Base-by-base conservation (phyloP, 2,888 invertebrate species). In the Drymonia ruficornis region DNA sequence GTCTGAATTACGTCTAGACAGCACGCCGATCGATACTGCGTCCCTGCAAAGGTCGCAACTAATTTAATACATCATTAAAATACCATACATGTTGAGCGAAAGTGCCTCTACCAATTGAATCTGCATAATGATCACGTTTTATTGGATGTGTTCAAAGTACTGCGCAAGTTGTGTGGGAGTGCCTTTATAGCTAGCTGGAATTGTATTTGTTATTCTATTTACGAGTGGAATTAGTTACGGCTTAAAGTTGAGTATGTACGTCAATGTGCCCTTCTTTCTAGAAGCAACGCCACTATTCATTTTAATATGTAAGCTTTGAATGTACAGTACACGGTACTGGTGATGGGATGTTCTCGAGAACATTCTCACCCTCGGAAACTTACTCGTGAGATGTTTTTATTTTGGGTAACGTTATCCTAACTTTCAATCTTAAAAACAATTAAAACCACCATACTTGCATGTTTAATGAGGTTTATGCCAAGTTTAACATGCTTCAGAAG, bases 61-160 rank as follows among this genome's bases (percentile, higher is more conserved):
- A 69, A 55, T 53, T 56, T 56, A 49, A 57, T 57, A 56, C 56
- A 61, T 50, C 48, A 46, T 50, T 46, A 15, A 29, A 29, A 46
- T 29, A 46, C 29, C 5, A 46, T 5, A 29, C 29, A 28, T 46
- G 31, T 28, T 7, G 9, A 12, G 46, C 15, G 47, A 34, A 34
- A 34, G 47, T 47, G 47, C 12, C 18, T 12, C 29, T 18, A 15
- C 16, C 47, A 47, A 45, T 46, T 11, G 2, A 29, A 49, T 43
- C 5, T 18, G 31, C 50, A 50, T 43, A 56, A 60, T 60, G 45
- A 50, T 38, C 49, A 53, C 49, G 42, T 55, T 69, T 60, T 57
- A 62, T 69, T 55, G 54, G 58, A 50, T 19, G 48, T 49, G 45
- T 51, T 58, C 51, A 53, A 55, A 60, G 70, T 69, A 60, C 50